Percentiles rank a stretch among this genome's conserved stretches.
phyloP scores from a whole-genome alignment of 2,888 invertebrate species.

The Drosophila algonquin region DNA sequence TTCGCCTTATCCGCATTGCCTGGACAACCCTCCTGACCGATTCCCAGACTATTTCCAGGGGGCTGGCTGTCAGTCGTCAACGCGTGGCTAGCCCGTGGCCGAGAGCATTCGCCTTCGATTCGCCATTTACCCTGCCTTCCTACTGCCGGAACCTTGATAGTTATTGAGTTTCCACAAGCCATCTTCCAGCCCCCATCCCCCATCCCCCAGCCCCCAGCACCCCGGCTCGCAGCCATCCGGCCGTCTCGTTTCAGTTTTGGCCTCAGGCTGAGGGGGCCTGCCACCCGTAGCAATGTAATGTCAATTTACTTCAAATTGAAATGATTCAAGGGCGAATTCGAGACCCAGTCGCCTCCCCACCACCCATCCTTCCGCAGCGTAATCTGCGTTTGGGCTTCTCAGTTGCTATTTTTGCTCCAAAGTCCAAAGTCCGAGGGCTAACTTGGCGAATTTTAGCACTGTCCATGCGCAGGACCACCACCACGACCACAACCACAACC shows the following conservation, averaged over 20 bases:
- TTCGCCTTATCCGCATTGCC: background rate
- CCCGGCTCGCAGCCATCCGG: background rate
- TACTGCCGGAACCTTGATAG: conserved; percentile 69
- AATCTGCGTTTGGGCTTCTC: conserved; percentile 21
- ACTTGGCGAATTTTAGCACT: conserved; percentile 31
- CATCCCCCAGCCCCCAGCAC: background rate
- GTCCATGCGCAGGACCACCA: conserved; percentile 49
- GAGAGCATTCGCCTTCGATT: conserved; percentile 67
- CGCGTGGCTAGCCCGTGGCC: conserved; percentile 67
- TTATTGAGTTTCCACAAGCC: conserved; percentile 68
- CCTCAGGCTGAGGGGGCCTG: conserved; percentile 20
- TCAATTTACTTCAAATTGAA: conserved; percentile 80
- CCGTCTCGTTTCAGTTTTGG: background rate
- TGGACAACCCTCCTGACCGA: conserved; percentile 19
- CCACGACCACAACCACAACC: conserved; percentile 26
- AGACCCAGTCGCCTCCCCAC: conserved; percentile 20
- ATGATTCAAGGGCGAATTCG: conserved; percentile 80
- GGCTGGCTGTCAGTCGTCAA: conserved; percentile 74
- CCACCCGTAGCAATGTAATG: conserved; percentile 72
- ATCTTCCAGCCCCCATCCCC: conserved; percentile 18
- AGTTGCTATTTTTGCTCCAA: conserved; percentile 35
- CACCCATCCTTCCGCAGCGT: background rate
- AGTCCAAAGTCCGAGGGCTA: conserved; percentile 47
- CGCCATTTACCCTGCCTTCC: conserved; percentile 51
- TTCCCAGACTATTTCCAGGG: conserved; percentile 20